A percentile compares a stretch with the other conserved stretches of the same genome.
phyloP scores from a whole-genome alignment of 2,113 vertebrate genomes.

The Sclerurus mexicanus region DNA sequence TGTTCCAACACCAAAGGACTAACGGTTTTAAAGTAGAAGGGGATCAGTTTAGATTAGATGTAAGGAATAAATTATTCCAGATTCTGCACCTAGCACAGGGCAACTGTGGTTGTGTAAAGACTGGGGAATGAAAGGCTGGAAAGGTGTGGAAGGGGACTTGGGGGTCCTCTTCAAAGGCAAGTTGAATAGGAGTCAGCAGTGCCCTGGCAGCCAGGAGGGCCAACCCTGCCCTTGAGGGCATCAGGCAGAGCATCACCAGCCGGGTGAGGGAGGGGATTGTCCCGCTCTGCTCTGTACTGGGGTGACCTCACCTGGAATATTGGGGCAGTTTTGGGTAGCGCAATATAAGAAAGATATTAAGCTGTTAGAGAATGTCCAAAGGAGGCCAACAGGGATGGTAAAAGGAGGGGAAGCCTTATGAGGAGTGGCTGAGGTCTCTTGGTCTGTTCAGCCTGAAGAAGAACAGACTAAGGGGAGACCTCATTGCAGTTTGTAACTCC shows the following conservation, averaged over 20 bases:
- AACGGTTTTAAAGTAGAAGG: not conserved
- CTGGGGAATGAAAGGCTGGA: not conserved
- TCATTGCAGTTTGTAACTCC: not conserved
- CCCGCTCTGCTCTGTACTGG: not conserved
- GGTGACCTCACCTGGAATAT: not conserved
- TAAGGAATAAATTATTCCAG: not conserved
- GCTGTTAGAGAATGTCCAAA: not conserved
- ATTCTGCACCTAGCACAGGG: not conserved
- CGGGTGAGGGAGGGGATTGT: not conserved
- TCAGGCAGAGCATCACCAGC: not conserved
- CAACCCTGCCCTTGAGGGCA: not conserved
- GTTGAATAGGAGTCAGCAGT: not conserved
- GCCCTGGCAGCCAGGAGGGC: not conserved
- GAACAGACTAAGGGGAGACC: not conserved
- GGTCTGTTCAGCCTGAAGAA: not conserved
- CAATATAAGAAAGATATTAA: not conserved
- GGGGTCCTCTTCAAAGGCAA: not conserved
- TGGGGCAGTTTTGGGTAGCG: not conserved
- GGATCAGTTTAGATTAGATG: not conserved
- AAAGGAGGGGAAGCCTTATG: not conserved
- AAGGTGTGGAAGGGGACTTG: not conserved
- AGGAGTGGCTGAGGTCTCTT: not conserved
- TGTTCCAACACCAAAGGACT: not conserved
- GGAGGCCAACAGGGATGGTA: not conserved
- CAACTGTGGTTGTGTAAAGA: not conserved